These are phyloP conservation scores for Limanda limanda DNA, from an alignment of 2,113 vertebrate genomes.

Conservation along the genomic window DNA sequence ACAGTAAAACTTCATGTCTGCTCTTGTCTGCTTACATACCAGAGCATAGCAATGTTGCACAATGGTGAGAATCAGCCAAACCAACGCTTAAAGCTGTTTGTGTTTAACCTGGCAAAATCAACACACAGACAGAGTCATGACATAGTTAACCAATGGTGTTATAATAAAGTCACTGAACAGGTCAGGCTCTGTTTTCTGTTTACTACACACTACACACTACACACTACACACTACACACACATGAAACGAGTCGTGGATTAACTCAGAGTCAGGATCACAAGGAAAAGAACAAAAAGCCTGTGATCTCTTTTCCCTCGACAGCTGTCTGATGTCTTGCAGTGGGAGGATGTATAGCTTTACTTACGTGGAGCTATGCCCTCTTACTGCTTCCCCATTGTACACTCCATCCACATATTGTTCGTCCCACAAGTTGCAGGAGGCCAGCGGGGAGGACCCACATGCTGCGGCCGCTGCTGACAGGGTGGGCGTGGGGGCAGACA, in stretches of 20 bases:
- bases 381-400: conserved; percentile 29
- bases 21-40: no score
- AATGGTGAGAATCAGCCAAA: no score
- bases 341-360: conserved; percentile 12
- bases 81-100: no score
- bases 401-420: conserved; percentile 19
- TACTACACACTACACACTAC: no score
- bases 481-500: background rate
- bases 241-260: background rate
- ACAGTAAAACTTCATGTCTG: no score
- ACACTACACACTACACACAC: background rate
- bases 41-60: no score
- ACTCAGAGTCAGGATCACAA: background rate
- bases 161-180: no score
- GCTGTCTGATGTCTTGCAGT: background rate
- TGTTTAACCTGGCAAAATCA: no score
- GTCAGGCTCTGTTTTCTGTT: no score
- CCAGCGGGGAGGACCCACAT: background rate
- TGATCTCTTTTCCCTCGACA: background rate
- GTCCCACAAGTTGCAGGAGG: background rate
- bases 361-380: conserved; percentile 34
- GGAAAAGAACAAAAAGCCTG: background rate
- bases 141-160: no score
- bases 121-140: no score
- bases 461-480: background rate